Evolutionary conservation across 2,113 vertebrate species (phyloP), one percentile per base, ranked within the genome.

Genomic region (Turdus rufiventris): DNA sequence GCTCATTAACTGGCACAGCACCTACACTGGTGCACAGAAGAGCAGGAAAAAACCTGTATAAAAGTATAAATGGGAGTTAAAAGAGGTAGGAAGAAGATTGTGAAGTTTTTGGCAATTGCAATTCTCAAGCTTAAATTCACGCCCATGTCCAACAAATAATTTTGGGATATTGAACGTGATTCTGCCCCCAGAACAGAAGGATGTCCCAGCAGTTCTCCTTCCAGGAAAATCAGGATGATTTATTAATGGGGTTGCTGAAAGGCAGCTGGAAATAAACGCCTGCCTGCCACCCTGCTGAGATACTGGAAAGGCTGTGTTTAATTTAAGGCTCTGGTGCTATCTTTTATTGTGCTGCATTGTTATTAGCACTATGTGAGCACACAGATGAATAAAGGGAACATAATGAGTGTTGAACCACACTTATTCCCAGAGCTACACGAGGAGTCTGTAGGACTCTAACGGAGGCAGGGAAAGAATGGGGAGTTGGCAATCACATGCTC

Each of bases 211-310:
- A 91, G 85, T 47, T 89, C 75, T 93, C 87, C 91, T 91, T 95
- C 91, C 93, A 97, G 82, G 87, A 91, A 95, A 94, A 94, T 89
- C 76, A 95, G 80, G 47, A 68, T 85, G 71, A 95, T 93, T 95
- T 96, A 95, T 96, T 94, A 89, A 94, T 47, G 40, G 56, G 29
- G 24, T 40, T 97, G 95, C 80, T 95, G 95, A 96, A 97, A 96
- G 89, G 89, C 93, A 96, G 93, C 88, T 95, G 95, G 96, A 95
- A 96, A 96, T 66, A 42, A 61, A 87, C 17, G 87, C 71, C 95
- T 97, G 93, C 75, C 81, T 94, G 91, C 87, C 85, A 94, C 87
- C 95, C 96, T 93, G 89, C 94, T 94, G 94, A 89, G 95, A 94
- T 83, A 79, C 87, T 96, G 88, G 94, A 82, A 95, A 82, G 60